Conservation (phyloP, 2,797 vertebrate species). For the Bradypodion pumilum region DNA sequence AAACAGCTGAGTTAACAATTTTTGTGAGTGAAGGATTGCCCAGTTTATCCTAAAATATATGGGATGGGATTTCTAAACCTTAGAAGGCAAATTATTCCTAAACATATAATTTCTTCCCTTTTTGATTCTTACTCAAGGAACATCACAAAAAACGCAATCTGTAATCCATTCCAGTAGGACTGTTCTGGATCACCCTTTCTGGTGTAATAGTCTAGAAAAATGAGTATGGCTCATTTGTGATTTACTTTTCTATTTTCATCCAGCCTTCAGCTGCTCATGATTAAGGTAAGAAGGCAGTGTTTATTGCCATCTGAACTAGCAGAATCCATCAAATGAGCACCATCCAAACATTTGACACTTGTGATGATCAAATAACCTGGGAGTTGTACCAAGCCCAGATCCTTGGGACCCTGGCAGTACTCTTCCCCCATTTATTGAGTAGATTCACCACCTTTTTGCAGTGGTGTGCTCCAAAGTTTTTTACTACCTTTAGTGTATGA, state of each 20-base stretch:
- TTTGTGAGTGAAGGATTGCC: neutral
- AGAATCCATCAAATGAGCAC: conserved; percentile 6
- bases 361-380: neutral
- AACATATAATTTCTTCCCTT: neutral
- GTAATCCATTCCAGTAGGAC: neutral
- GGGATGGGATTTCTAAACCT: neutral
- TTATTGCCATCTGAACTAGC: neutral
- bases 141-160: neutral
- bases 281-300: neutral
- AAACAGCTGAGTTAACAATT: neutral
- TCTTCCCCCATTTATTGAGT: too few species aligned
- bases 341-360: neutral
- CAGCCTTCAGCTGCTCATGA: too few species aligned
- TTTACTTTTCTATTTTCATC: too few species aligned
- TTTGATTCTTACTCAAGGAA: neutral
- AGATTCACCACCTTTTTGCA: neutral
- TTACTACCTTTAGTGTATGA: too few species aligned
- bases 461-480: too few species aligned
- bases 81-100: neutral
- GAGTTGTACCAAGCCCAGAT: neutral
- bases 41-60: neutral
- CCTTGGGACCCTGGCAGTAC: neutral
- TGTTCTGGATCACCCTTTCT: neutral
- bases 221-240: too few species aligned
- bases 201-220: neutral